Evolutionary conservation across 2,113 vertebrate genomes (phyloP), one percentile per base, ranked within the genome.

Genomic region (Etheostoma spectabile): DNA sequence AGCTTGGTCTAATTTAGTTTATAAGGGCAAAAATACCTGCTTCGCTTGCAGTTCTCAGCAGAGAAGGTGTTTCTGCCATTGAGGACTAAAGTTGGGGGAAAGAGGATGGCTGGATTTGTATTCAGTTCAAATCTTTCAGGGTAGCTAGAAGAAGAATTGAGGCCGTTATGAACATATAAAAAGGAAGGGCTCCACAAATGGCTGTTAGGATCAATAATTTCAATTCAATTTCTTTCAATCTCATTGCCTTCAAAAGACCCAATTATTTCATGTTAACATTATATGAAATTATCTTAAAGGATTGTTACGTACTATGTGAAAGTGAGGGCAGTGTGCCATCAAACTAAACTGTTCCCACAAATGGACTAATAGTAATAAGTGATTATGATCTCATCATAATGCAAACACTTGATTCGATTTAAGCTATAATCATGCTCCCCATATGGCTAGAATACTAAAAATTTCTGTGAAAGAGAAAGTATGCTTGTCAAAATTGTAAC

Each of bases 21-120:
- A 38, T 3, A 72, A 42, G 46, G 19, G 3, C n/a, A 59, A 60
- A 67, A 74, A 64, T 92, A 95, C 95, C 93, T 93, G 90, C 80
- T 89, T 55, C 87, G 74, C 77, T 88, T 93, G 80, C 81, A 89
- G 76, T 56, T 85, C 30, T 92, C 88, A 2, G 82, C 72, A 1
- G 88, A 82, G 53, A 92, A 80, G 24, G 51, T 66, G 67, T 81
- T 87, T 76, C 79, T 89, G 67, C 86, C 92, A 19, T 74, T 90
- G 38, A 93, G 82, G 55, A 92, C 75, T 18, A 92, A 79, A 33
- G 87, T 33, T 48, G 93, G 72, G 8, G 91, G 90, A 27, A 92
- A 68, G 7, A 91, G 63, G 61, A 92, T 22, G 16, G 87, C 80
- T 57, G 92, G 83, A 77, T 63, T 78, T n/a, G 89, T 77, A 35